Conservation (phyloP, 2,113 vertebrate species). For the Pelvicachromis taeniatus region DNA sequence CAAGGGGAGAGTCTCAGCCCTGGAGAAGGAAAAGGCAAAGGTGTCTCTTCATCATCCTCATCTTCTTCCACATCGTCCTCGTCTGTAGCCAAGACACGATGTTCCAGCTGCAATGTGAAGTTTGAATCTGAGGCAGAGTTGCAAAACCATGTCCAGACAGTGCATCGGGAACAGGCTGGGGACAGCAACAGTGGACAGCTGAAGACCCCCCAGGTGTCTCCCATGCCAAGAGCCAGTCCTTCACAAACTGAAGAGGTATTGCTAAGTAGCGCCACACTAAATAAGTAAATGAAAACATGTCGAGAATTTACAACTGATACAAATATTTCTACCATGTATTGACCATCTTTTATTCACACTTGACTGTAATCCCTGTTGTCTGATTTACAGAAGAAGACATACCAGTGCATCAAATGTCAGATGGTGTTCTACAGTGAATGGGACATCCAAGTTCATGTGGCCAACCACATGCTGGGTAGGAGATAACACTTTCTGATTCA, state of each 20-base stretch:
- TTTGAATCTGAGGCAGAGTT: conserved; percentile 96
- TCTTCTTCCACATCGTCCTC: conserved; percentile 70
- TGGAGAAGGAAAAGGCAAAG: conserved; percentile 85
- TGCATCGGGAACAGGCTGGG: conserved; percentile 86
- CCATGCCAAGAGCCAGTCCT: conserved; percentile 94
- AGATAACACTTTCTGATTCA: conserved; percentile 16
- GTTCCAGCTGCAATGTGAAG: conserved; percentile 97
- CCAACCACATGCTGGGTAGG: conserved; percentile 99
- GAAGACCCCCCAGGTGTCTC: conserved; percentile 94
- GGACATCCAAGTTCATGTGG: conserved; percentile 99
- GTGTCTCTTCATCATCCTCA: conserved; percentile 75
- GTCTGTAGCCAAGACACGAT: conserved; percentile 83
- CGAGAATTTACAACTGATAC: not conserved
- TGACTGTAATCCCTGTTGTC: conserved; percentile 18
- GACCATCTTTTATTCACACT: not conserved
- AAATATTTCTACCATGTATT: not conserved
- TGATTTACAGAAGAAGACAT: conserved; percentile 92
- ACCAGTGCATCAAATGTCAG: conserved; percentile 99
- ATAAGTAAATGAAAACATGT: not conserved
- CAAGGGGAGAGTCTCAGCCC: conserved; percentile 85
- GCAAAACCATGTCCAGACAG: conserved; percentile 89
- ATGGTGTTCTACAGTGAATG: conserved; percentile 99
- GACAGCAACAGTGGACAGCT: conserved; percentile 85
- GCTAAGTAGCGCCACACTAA: not conserved
- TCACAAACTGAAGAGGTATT: conserved; percentile 96